A percentile compares a stretch with the other conserved stretches of the same genome.
phyloP scores from a whole-genome alignment of 2,113 vertebrate species.

The Okapia johnstoni region DNA sequence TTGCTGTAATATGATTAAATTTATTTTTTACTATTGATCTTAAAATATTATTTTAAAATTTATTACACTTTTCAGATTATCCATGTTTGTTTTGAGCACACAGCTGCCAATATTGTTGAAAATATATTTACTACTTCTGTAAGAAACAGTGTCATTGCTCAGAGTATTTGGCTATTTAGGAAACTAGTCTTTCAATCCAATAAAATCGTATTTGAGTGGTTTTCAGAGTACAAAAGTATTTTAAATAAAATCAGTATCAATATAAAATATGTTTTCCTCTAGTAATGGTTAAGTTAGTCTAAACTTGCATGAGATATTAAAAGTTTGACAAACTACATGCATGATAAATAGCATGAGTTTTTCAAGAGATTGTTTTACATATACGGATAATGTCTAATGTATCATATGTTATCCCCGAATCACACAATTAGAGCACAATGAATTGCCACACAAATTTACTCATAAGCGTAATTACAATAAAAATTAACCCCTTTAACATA shows the following conservation, averaged over 20 bases:
- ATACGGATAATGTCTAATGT: not conserved
- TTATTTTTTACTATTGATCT: not conserved
- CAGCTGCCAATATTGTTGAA: not conserved
- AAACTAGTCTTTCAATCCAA: not conserved
- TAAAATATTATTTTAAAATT: slow-evolving; percentile 10
- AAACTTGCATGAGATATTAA: not conserved
- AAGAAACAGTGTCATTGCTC: not conserved
- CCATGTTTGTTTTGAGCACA: not conserved
- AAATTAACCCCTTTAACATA: slow-evolving; percentile 73
- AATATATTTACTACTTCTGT: not conserved
- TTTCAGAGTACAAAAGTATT: not conserved
- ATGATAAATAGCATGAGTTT: not conserved
- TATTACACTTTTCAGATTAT: not conserved
- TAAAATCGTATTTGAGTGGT: not conserved
- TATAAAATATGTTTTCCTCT: not conserved
- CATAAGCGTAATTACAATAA: slow-evolving; percentile 60
- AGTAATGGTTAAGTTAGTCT: not conserved
- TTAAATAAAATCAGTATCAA: not conserved
- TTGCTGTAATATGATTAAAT: not conserved
- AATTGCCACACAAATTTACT: slow-evolving; percentile 59
- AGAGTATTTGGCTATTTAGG: not conserved
- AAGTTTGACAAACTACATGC: not conserved
- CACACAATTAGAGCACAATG: slow-evolving; percentile 64
- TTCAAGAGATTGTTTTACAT: slow-evolving; percentile 38
- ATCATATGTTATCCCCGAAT: slow-evolving; percentile 2